phyloP scores from a whole-genome alignment of 2,888 invertebrate species.

The Phaedon cochleariae region DNA sequence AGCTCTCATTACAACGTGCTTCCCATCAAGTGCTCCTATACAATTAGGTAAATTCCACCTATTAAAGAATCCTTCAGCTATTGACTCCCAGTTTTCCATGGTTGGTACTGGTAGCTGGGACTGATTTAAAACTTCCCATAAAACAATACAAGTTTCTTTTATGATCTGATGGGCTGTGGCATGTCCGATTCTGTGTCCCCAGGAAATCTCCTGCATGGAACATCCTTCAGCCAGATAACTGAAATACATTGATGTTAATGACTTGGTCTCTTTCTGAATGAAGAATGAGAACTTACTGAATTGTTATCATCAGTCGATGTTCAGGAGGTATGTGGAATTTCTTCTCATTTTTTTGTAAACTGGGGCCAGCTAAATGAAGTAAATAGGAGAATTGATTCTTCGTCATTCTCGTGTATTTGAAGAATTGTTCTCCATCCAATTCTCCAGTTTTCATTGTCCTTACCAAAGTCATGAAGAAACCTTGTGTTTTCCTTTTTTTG shows the following conservation, averaged over 20 bases:
- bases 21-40: slow-evolving; percentile 3
- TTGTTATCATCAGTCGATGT: slow-evolving; percentile 1
- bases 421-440: background rate
- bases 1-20: slow-evolving; percentile 3
- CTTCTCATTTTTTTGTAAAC: background rate
- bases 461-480: background rate
- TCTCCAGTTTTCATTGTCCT: background rate
- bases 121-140: slow-evolving; percentile 8
- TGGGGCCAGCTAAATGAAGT: background rate
- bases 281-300: background rate
- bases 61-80: slow-evolving; percentile 12
- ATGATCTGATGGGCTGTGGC: slow-evolving; percentile 18
- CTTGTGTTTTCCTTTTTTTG: background rate
- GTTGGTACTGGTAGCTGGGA: background rate
- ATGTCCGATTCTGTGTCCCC: slow-evolving; percentile 17
- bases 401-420: background rate
- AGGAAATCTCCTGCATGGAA: slow-evolving; percentile 17
- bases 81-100: background rate
- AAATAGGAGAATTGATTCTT: background rate
- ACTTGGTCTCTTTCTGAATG: background rate
- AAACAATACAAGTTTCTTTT: slow-evolving; percentile 5
- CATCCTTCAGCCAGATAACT: too few species aligned
- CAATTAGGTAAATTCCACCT: slow-evolving; percentile 6
- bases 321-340: background rate
- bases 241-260: too few species aligned